Evolutionary conservation across 2,797 vertebrate genomes (phyloP).

Genomic region (Adelosebastes latens): DNA sequence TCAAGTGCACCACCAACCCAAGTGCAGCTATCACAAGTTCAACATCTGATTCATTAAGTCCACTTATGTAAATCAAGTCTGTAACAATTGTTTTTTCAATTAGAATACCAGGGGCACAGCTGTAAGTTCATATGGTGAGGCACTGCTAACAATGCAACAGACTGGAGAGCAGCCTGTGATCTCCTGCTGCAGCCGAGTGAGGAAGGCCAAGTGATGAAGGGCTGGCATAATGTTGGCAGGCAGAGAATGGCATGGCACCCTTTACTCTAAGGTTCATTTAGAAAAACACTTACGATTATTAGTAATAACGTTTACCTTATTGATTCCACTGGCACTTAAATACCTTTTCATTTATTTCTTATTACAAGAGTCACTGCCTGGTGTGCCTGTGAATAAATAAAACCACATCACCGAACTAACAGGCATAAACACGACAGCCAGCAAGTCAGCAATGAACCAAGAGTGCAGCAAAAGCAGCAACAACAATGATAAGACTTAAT

Average conservation of each 20-base stretch:
- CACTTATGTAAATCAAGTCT: constrained; percentile 36
- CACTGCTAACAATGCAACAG: constrained; percentile 31
- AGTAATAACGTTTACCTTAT: not conserved
- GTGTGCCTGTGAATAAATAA: not conserved
- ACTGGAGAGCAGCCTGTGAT: constrained; percentile 32
- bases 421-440: not conserved
- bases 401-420: not conserved
- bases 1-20: not conserved
- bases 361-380: not conserved
- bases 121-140: constrained; percentile 9
- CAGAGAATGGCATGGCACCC: not conserved
- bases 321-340: not conserved
- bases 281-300: not conserved
- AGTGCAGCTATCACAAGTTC: constrained; percentile 1
- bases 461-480: not conserved
- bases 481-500: not conserved
- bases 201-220: constrained; percentile 29
- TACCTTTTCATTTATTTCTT: not conserved
- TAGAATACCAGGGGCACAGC: constrained; percentile 6
- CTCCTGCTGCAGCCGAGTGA: constrained; percentile 14
- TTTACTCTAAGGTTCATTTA: not conserved
- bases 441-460: not conserved
- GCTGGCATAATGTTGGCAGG: not conserved
- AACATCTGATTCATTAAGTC: constrained; percentile 20
- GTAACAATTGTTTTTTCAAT: constrained; percentile 21